Conservation (phyloP, 2,888 invertebrate species). For the Cryptus viduatorius region DNA sequence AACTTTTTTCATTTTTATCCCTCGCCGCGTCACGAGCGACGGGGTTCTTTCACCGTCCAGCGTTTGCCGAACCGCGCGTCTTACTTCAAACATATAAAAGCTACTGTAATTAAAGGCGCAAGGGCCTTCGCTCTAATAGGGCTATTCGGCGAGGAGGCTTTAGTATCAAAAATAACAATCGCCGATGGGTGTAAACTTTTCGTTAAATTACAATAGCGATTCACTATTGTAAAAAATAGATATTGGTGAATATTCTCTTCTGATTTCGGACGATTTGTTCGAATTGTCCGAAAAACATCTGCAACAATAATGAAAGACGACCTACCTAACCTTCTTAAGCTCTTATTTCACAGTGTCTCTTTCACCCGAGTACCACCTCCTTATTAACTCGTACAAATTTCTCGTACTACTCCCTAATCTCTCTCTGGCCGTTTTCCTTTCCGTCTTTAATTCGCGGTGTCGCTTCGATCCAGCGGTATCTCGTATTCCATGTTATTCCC, state of each 20-base stretch:
- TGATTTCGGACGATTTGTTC: too few species aligned
- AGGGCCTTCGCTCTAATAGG: too few species aligned
- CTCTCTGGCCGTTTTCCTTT: constrained; percentile 15
- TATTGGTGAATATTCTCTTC: too few species aligned
- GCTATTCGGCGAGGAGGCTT: too few species aligned
- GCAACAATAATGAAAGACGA: too few species aligned
- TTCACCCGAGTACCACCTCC: constrained; percentile 75
- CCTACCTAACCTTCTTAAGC: constrained; percentile 46
- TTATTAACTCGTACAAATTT: constrained; percentile 80
- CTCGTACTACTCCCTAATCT: constrained; percentile 46
- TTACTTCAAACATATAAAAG: background rate
- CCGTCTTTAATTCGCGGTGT: constrained; percentile 31
- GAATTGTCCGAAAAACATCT: too few species aligned
- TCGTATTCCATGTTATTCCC: constrained; percentile 30
- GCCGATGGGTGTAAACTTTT: background rate
- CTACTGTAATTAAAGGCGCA: background rate
- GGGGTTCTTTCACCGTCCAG: background rate
- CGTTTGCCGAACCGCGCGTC: background rate
- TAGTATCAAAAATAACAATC: too few species aligned
- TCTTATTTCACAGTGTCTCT: constrained; percentile 76
- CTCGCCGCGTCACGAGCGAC: constrained; percentile 17
- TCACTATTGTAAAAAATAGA: too few species aligned
- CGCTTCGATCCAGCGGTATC: constrained; percentile 47
- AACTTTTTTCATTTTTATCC: constrained; percentile 80
- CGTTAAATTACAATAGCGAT: too few species aligned